Evolutionary conservation across 2,888 invertebrate genomes (phyloP).

Genomic region (Parnassius orleans): DNA sequence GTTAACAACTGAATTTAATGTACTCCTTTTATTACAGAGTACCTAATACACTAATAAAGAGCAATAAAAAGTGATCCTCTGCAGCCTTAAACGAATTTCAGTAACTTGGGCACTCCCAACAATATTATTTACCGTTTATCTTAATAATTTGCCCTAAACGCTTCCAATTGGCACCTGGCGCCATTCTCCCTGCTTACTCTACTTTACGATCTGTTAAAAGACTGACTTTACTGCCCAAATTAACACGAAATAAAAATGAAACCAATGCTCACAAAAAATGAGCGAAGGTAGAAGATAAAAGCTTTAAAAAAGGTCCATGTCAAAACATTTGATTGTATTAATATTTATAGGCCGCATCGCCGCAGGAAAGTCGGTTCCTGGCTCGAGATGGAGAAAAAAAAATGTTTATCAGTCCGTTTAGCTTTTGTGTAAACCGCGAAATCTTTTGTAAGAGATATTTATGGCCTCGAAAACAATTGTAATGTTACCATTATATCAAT

Average conservation of each 20-base stretch:
- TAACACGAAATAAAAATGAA: conserved; percentile 80
- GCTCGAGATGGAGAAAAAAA: conserved; percentile 60
- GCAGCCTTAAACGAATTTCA: neutral
- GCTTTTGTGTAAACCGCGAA: conserved; percentile 79
- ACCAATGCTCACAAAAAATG: conserved; percentile 74
- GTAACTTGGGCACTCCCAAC: neutral
- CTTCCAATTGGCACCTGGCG: conserved; percentile 62
- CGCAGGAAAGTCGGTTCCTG: conserved; percentile 66
- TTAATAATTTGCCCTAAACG: conserved; percentile 19
- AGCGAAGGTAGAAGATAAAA: conserved; percentile 77
- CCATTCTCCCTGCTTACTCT: conserved; percentile 51
- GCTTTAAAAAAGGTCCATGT: conserved; percentile 78
- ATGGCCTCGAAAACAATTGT: conserved; percentile 78
- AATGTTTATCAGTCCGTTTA: conserved; percentile 79
- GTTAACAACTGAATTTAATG: too few relatives aligned
- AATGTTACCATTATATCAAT: conserved; percentile 76
- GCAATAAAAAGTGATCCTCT: too few relatives aligned
- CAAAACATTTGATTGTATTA: conserved; percentile 82
- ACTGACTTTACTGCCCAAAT: conserved; percentile 79
- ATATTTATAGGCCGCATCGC: conserved; percentile 78
- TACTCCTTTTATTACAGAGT: too few relatives aligned
- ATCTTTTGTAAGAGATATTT: conserved; percentile 78
- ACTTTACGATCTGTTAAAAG: conserved; percentile 82
- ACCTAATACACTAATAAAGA: too few relatives aligned
- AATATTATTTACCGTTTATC: neutral